Conservation (phyloP, 2,113 vertebrate species). For the Lophius piscatorius region DNA sequence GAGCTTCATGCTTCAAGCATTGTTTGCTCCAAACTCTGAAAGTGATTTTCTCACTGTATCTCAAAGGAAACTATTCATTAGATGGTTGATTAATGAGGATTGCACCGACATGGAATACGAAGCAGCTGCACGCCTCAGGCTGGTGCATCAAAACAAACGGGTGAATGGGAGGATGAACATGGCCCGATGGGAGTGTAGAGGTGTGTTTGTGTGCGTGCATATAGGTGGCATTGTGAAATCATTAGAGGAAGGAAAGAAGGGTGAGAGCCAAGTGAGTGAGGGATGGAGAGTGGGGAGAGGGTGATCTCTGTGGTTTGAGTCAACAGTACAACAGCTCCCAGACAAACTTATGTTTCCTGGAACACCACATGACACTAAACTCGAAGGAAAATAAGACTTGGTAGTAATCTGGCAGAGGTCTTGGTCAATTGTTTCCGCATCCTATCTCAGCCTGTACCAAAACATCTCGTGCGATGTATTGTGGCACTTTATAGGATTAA, state of each 20-base stretch:
- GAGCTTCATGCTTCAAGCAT: conserved; percentile 37
- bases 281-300: not conserved
- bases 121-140: conserved; percentile 70
- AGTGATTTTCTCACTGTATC: conserved; percentile 72
- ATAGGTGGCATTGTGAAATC: conserved; percentile 22
- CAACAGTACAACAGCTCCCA: conserved; percentile 52
- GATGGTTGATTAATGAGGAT: conserved; percentile 63
- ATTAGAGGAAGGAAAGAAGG: conserved; percentile 30
- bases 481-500: conserved; percentile 3
- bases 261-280: conserved; percentile 21
- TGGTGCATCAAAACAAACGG: conserved; percentile 53
- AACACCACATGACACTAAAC: conserved; percentile 49
- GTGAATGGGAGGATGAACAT: conserved; percentile 55
- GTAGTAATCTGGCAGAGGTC: conserved; percentile 45
- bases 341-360: conserved; percentile 62
- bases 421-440: conserved; percentile 36
- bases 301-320: conserved; percentile 54
- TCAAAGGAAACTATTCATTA: conserved; percentile 78
- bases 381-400: conserved; percentile 33
- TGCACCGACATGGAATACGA: conserved; percentile 69
- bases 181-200: not conserved
- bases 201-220: not conserved
- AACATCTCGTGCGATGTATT: not conserved
- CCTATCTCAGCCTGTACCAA: conserved; percentile 18
- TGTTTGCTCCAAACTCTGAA: conserved; percentile 58